Evolutionary conservation across 2,113 vertebrate species (phyloP).

Genomic region (Leucosticte australis): DNA sequence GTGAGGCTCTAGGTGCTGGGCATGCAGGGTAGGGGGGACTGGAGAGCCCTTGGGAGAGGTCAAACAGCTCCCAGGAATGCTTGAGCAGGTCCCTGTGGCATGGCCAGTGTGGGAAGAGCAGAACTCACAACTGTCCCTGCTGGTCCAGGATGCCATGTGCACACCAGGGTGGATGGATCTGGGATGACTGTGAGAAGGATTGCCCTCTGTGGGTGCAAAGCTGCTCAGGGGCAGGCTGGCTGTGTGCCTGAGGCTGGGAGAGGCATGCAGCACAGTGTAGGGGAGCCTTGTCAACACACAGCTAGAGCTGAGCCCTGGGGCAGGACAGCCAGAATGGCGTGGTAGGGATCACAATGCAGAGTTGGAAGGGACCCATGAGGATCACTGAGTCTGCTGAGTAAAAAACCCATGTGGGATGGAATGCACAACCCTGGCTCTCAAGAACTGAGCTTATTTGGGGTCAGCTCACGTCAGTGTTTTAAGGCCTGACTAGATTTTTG

Average conservation of each 20-base stretch:
- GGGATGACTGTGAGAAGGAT: fast-evolving
- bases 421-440: background rate
- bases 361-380: background rate
- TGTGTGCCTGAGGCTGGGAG: background rate
- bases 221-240: fast-evolving
- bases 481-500: background rate
- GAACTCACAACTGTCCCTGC: fast-evolving
- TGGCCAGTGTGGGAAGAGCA: background rate
- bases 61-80: background rate
- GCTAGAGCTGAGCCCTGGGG: background rate
- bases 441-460: background rate
- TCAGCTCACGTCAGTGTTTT: background rate
- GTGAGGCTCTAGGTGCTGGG: background rate
- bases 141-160: fast-evolving
- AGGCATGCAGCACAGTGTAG: fast-evolving
- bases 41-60: fast-evolving
- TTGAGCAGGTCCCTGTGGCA: too few species aligned
- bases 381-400: background rate
- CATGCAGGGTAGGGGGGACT: background rate
- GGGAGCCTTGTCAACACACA: background rate
- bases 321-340: too few species aligned
- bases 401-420: background rate
- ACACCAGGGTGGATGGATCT: background rate
- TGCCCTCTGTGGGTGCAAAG: too few species aligned
- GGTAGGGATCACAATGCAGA: background rate